These are phyloP conservation scores for Taxidea taxus DNA, from an alignment of 2,113 vertebrate species.

Conservation along the genomic window DNA sequence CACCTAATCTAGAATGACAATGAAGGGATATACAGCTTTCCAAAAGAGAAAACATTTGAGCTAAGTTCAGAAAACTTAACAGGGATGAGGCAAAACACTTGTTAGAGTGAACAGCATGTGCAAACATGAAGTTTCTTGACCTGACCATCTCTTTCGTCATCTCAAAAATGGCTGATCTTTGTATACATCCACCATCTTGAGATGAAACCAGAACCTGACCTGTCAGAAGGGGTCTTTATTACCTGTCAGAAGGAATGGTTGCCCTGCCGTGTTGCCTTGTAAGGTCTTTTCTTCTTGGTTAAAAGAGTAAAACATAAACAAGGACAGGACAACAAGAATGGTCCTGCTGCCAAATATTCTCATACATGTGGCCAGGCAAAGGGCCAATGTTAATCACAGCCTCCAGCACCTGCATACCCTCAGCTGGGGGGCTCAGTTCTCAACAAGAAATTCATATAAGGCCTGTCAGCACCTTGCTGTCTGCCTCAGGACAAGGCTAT, in stretches of 20 bases:
- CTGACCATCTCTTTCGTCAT: background rate
- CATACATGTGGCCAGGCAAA: conserved; percentile 64
- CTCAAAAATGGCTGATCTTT: background rate
- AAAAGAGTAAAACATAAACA: conserved; percentile 27
- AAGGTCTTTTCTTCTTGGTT: background rate
- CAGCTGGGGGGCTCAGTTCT: conserved; percentile 67
- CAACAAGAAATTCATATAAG: conserved; percentile 54
- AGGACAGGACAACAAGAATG: conserved; percentile 22
- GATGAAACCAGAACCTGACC: background rate
- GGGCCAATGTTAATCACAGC: conserved; percentile 66
- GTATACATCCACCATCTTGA: background rate
- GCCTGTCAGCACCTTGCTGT: conserved; percentile 67
- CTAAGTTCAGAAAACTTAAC: background rate
- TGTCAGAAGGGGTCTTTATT: background rate
- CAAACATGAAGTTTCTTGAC: background rate
- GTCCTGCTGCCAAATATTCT: background rate
- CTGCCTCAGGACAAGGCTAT: conserved; percentile 54
- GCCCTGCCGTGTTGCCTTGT: background rate
- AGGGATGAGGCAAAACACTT: background rate
- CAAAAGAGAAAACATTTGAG: background rate
- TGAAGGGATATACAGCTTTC: background rate
- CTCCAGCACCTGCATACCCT: conserved; percentile 73
- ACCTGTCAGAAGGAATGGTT: background rate
- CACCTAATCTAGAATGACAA: background rate
- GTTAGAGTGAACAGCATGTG: background rate